A percentile compares a stretch with the other conserved stretches of the same genome.
phyloP scores from a whole-genome alignment of 2,113 vertebrate genomes.

The Psephotus haematonotus region DNA sequence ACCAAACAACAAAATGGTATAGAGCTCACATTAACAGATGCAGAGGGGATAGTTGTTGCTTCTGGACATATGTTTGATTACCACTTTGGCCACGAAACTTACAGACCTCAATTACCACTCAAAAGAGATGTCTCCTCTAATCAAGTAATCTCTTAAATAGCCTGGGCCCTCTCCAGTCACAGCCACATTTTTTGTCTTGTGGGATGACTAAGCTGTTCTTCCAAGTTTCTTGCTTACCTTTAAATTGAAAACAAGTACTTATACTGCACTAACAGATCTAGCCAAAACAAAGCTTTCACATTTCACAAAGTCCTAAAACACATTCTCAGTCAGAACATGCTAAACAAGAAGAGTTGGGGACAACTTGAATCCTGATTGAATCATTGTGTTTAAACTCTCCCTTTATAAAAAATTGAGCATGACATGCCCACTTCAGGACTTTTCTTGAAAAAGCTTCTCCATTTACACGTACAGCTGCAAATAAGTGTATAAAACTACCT shows the following conservation, averaged over 20 bases:
- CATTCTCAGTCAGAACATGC: not conserved
- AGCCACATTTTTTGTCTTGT: not conserved
- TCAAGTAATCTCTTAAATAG: not conserved
- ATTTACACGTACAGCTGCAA: not conserved
- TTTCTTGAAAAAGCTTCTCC: not conserved
- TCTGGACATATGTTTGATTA: constrained; percentile 26
- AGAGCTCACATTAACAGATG: not conserved
- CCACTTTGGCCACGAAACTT: not conserved
- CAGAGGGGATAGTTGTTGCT: not conserved
- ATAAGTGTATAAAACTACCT: not conserved
- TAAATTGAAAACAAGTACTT: not conserved
- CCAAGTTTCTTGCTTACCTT: not conserved
- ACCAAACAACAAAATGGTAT: not conserved
- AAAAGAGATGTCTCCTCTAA: not conserved
- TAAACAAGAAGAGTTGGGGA: not conserved
- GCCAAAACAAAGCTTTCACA: not conserved
- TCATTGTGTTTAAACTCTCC: not conserved
- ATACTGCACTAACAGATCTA: not conserved
- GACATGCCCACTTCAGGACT: not conserved
- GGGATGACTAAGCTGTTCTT: not conserved
- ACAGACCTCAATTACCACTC: not conserved
- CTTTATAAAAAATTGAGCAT: not conserved
- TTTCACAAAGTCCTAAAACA: not conserved
- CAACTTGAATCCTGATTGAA: not conserved
- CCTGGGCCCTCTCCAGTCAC: not conserved